These are phyloP conservation scores for Atta colombica DNA, from an alignment of 1,140 invertebrate genomes.

Conservation along the genomic window DNA sequence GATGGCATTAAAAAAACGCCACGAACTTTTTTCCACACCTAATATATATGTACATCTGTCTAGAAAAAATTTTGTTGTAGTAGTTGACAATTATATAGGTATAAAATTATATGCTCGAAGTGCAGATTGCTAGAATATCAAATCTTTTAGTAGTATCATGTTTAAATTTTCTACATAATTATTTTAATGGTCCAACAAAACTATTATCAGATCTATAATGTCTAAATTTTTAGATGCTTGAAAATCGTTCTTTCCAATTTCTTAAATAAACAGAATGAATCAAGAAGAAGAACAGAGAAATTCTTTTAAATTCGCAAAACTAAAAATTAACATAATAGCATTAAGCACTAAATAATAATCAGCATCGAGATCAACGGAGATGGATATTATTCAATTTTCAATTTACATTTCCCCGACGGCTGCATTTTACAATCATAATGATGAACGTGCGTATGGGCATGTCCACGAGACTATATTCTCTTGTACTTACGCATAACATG, in stretches of 20 bases:
- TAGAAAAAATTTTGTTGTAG: too few species aligned
- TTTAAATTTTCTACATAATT: too few species aligned
- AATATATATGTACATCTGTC: too few species aligned
- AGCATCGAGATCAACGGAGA: conserved; percentile 6
- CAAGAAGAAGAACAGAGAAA: neutral
- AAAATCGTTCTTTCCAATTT: neutral
- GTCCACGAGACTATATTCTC: conserved; percentile 26
- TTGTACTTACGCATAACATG: conserved; percentile 59
- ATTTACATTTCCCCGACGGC: conserved; percentile 41
- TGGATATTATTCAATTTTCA: conserved; percentile 44
- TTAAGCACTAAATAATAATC: neutral
- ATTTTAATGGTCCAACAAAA: too few species aligned
- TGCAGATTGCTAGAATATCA: too few species aligned
- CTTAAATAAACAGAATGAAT: neutral
- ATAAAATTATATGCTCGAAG: too few species aligned
- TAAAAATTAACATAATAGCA: neutral
- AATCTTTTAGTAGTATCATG: too few species aligned
- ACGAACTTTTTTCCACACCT: too few species aligned
- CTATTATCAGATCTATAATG: too few species aligned
- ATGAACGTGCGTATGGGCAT: conserved; percentile 12
- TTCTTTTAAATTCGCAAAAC: neutral
- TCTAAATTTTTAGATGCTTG: too few species aligned
- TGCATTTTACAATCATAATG: conserved; percentile 67
- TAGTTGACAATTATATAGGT: too few species aligned
- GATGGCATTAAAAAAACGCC: too few species aligned